Evolutionary conservation across 2,113 vertebrate genomes (phyloP).

Genomic region (Macquaria ambigua): DNA sequence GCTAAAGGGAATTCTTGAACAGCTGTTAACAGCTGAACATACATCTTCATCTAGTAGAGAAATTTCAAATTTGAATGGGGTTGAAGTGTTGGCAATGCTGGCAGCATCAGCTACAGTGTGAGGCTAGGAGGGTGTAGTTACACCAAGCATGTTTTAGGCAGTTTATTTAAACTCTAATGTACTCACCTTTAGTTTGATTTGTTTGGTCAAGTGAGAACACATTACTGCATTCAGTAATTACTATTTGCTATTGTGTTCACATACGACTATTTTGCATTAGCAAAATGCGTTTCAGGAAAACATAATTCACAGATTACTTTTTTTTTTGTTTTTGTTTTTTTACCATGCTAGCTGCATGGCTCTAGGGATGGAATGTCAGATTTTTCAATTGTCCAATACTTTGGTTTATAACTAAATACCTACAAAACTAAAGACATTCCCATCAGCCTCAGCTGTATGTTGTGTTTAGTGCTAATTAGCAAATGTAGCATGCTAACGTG

Average conservation of each 20-base stretch:
- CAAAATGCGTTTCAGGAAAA: not conserved
- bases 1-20: conserved; percentile 40
- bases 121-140: not conserved
- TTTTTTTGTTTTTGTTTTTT: not conserved
- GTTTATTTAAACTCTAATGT: not conserved
- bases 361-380: no score
- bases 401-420: not conserved
- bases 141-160: not conserved
- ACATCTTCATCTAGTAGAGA: conserved; percentile 20
- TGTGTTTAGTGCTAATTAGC: not conserved
- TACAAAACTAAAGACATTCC: not conserved
- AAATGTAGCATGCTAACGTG: not conserved
- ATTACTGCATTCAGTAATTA: not conserved
- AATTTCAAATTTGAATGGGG: conserved; percentile 4
- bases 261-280: not conserved
- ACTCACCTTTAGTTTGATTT: not conserved
- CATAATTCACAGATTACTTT: not conserved
- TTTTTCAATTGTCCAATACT: not conserved
- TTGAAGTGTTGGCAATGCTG: not conserved
- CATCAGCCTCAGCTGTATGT: no score
- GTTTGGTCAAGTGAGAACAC: not conserved
- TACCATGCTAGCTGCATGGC: no score
- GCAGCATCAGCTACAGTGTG: not conserved
- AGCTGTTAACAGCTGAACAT: conserved; percentile 36
- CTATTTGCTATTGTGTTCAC: not conserved